Evolutionary conservation across 2,113 vertebrate species (phyloP).

Genomic region (Astatoreochromis straeleni): DNA sequence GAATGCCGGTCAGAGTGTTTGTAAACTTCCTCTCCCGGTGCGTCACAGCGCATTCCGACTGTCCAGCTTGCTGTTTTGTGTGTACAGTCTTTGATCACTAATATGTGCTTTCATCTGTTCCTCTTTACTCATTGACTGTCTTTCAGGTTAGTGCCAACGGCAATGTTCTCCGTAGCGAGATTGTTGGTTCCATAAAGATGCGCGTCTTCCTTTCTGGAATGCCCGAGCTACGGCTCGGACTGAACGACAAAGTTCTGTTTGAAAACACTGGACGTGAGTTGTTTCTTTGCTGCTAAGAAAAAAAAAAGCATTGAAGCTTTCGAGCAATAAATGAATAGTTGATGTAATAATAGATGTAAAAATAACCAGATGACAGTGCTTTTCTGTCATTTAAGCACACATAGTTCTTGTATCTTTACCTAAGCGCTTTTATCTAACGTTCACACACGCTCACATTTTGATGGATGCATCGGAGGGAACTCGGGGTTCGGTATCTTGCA

Average conservation of each 20-base stretch:
- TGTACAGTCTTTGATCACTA: neutral
- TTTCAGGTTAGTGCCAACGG: slow-evolving; percentile 93
- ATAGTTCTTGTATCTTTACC: neutral
- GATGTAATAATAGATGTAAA: neutral
- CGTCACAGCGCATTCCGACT: neutral
- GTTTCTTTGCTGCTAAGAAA: neutral
- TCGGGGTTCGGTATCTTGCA: neutral
- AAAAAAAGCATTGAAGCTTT: neutral
- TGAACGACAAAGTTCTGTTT: slow-evolving; percentile 98
- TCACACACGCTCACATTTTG: neutral
- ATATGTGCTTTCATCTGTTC: neutral
- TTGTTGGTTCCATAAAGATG: slow-evolving; percentile 98
- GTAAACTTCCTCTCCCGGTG: slow-evolving; percentile 27
- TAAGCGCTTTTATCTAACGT: neutral
- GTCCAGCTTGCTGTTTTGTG: neutral
- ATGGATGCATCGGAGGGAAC: neutral
- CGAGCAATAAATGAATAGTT: neutral
- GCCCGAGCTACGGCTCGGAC: slow-evolving; percentile 90
- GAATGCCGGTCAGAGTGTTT: neutral
- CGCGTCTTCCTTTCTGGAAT: slow-evolving; percentile 96
- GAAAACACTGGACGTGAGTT: slow-evolving; percentile 98
- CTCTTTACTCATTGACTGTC: neutral
- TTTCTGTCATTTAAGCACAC: neutral
- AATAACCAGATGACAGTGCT: neutral
- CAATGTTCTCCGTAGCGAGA: slow-evolving; percentile 92